Base-by-base conservation (phyloP, 2,113 vertebrate species). In the Salvelinus sp. region DNA sequence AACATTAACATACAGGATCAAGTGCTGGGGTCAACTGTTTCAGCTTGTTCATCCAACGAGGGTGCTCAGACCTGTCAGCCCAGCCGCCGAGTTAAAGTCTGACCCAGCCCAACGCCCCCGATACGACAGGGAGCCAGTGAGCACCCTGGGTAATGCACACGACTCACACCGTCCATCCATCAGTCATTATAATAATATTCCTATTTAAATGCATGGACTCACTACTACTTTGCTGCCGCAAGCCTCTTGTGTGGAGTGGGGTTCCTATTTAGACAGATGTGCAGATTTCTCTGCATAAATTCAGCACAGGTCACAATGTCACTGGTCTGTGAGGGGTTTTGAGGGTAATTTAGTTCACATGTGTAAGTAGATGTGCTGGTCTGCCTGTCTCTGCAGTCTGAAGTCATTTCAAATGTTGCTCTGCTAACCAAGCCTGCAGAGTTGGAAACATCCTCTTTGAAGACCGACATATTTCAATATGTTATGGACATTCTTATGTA, bases 151-250 rank as follows among this genome's bases (percentile, higher is more conserved):
- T 50, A 66, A 86, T 80, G 79, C 78, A 70, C 78, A 25, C 47
- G 74, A n/a, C 3, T 28, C 64, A 28, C 27, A 66, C 23, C 5
- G 50, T 54, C 50, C 14, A 4, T 54, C 16, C 25, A 93, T 93
- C 89, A 91, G 89, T 91, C 92, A 95, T 95, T 95, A 93, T 95
- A 95, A 96, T 97, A 96, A 97, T 96, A 96, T 94, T 95, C 93
- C 92, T 96, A 97, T 97, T 97, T 97, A 97, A 97, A 98, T 97
- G 96, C 96, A 98, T 97, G 92, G 94, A 91, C 93, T 93, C 38
- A 44, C 50, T 54, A 93, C 91, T 93, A 89, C 95, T 95, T 94
- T 95, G 94, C 92, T 54, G 12, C 16, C 93, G 88, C 90, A 91
- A 88, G 93, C 94, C 88, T 54, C 90, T 91, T 57, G 78, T 80